Conservation (phyloP, 2,797 vertebrate species). For the Falco berigora region DNA sequence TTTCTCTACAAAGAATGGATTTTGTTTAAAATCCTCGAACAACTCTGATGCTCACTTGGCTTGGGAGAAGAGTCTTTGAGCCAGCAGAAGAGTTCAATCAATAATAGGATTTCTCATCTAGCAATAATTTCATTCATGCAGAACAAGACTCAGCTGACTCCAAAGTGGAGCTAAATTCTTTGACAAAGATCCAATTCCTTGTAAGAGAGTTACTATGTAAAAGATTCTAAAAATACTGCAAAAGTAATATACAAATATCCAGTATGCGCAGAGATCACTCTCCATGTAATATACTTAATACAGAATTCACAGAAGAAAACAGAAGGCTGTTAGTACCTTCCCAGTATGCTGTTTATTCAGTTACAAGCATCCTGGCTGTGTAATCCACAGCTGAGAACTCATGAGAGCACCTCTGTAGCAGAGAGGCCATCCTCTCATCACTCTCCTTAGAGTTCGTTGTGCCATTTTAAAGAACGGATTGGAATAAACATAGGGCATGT, state of each 20-base stretch:
- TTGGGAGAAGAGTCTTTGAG: not conserved
- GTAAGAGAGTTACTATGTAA: not conserved
- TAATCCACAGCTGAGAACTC: not conserved
- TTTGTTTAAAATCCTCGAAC: not conserved
- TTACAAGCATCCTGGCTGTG: not conserved
- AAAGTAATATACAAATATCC: not conserved
- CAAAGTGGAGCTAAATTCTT: not conserved
- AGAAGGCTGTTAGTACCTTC: not conserved
- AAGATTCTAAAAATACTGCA: not conserved
- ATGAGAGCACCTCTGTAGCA: not conserved
- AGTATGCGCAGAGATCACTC: not conserved
- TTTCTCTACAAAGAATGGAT: not conserved
- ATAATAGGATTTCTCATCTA: not conserved
- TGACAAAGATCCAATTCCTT: not conserved
- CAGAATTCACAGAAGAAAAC: not conserved
- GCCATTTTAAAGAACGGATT: not conserved
- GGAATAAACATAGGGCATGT: not conserved
- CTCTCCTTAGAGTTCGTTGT: not conserved
- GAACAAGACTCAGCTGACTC: not conserved
- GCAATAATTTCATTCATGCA: not conserved
- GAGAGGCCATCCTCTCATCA: not conserved
- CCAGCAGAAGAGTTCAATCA: not conserved
- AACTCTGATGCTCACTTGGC: not conserved
- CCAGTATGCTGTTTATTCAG: not conserved
- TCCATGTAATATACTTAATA: not conserved